Percentiles rank a stretch among this genome's conserved stretches.
These are phyloP conservation scores for Chymomyza caudatula DNA, from an alignment of 2,888 invertebrate genomes.

Conservation along the genomic window DNA sequence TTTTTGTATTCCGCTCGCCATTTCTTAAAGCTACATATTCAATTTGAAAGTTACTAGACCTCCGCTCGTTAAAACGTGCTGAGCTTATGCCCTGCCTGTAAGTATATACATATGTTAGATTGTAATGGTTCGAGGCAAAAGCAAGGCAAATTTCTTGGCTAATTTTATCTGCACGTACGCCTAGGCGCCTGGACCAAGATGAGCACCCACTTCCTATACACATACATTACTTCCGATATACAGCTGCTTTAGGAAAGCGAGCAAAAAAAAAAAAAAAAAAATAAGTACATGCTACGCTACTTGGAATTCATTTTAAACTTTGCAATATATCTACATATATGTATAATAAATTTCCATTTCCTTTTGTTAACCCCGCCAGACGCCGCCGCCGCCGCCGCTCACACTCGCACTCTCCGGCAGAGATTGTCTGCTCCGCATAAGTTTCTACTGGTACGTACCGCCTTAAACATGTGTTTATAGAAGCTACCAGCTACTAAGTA, in stretches of 20 bases:
- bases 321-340: conserved; percentile 65
- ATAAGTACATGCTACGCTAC: conserved; percentile 21
- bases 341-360: conserved; percentile 67
- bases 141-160: neutral
- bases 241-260: neutral
- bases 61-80: neutral
- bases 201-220: neutral
- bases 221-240: neutral
- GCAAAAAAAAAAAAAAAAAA: neutral
- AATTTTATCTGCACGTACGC: neutral
- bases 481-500: conserved; percentile 24
- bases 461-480: conserved; percentile 61
- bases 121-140: neutral
- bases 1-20: neutral
- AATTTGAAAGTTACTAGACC: neutral
- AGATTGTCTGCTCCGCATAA: conserved; percentile 26
- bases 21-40: neutral
- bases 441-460: conserved; percentile 54
- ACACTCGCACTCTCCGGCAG: neutral
- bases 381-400: neutral
- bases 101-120: neutral
- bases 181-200: neutral
- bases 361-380: conserved; percentile 24
- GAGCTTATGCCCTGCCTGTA: neutral
- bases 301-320: conserved; percentile 61